Base-by-base conservation (phyloP, 2,113 vertebrate genomes). In the Puntigrus tetrazona region DNA sequence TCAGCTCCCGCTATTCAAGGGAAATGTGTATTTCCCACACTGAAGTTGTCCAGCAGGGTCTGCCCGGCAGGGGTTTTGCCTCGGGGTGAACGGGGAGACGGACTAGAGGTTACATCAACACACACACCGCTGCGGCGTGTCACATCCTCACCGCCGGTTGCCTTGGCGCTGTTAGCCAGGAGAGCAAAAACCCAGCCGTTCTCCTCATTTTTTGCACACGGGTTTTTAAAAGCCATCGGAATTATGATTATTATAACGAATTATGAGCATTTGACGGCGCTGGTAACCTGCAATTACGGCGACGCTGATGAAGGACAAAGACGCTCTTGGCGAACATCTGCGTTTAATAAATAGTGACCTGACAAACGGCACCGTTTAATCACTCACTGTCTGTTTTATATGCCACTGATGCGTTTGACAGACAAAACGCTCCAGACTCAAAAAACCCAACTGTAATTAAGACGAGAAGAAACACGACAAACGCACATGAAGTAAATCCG, bases 31-130 rank as follows among this genome's bases (percentile, higher is more conserved):
- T 55, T 88, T 88, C 84, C 84, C 87, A 88, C 86, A 85, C 83
- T 79, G 86, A 63, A 67, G 78, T 69, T 61, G 65, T 86, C 84
- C 86, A 76, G 78, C 47, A 47, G 82, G 43, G 45, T 34, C 67
- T 55, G 34, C 83, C 47, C 65, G 41, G 55, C 84, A 80, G 77
- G 47, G 67, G 77, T 76, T 47, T 50, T 27, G 65, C 41, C 57
- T 67, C 43, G 2, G 85, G 73, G 29, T 27, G 61, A 79, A 50
- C 72, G 34, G 82, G 86, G 92, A 89, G 88, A 88, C 59, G 78
- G 92, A 93, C 91, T 91, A 94, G 93, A 94, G 94, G 93, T 94
- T 95, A 94, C 93, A 92, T 92, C 92, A 93, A 94, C 94, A 93
- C 83, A 81, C 78, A 91, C 86, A 90, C 90, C 89, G 86, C 90